A percentile compares a stretch with the other conserved stretches of the same genome.
Conservation (phyloP, 2,888 invertebrate genomes). For the Drosophila putrida region DNA sequence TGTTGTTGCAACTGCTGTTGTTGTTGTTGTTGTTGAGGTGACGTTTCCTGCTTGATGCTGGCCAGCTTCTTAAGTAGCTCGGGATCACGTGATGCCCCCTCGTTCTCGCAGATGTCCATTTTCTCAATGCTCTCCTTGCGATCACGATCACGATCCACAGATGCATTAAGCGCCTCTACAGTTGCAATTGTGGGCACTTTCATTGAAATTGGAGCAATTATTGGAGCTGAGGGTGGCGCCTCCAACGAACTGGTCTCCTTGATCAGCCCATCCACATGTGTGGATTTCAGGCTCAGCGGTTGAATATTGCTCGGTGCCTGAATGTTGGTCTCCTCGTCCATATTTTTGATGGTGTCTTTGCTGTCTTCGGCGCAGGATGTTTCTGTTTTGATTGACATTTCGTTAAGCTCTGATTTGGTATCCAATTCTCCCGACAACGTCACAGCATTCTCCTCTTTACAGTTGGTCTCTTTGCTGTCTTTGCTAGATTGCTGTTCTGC, state of each 20-base stretch:
- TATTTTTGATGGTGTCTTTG: slow-evolving; percentile 82
- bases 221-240: slow-evolving; percentile 28
- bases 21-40: slow-evolving; percentile 56
- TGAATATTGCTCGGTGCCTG: slow-evolving; percentile 80
- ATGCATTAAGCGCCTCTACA: slow-evolving; percentile 80
- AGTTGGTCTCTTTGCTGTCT: slow-evolving; percentile 84
- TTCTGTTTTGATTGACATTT: slow-evolving; percentile 73
- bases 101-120: slow-evolving; percentile 69
- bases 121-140: slow-evolving; percentile 80
- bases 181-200: slow-evolving; percentile 83
- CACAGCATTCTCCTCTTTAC: slow-evolving; percentile 75
- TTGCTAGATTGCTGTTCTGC: slow-evolving; percentile 84
- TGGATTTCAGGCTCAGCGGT: slow-evolving; percentile 45
- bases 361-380: slow-evolving; percentile 68
- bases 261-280: slow-evolving; percentile 57
- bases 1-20: slow-evolving; percentile 4
- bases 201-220: slow-evolving; percentile 69
- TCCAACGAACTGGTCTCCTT: slow-evolving; percentile 54
- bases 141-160: slow-evolving; percentile 80
- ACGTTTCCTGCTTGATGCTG: slow-evolving; percentile 85
- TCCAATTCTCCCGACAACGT: slow-evolving; percentile 75
- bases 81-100: slow-evolving; percentile 80
- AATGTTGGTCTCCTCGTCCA: slow-evolving; percentile 85
- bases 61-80: slow-evolving; percentile 85
- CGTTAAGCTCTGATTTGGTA: slow-evolving; percentile 84